Conservation (phyloP, 2,113 vertebrate species). For the Octodon degus region DNA sequence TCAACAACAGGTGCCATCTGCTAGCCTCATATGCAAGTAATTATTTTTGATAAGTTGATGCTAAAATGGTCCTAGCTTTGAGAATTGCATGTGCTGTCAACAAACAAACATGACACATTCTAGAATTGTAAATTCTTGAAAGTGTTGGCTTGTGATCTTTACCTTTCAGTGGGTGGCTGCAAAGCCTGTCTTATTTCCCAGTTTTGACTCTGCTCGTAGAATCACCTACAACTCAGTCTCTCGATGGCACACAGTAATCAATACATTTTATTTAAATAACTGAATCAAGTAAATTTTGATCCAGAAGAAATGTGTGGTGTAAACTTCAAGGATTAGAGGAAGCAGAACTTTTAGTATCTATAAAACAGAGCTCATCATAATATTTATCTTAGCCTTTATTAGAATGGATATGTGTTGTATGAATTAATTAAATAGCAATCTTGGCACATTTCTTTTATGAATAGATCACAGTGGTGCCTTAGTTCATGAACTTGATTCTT, state of each 20-base stretch:
- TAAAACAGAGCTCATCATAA: not conserved
- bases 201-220: slow-evolving; percentile 39
- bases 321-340: not conserved
- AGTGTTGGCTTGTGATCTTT: slow-evolving; percentile 36
- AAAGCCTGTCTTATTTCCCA: not conserved
- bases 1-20: slow-evolving; percentile 61
- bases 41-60: slow-evolving; percentile 68
- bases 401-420: not conserved
- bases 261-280: slow-evolving; percentile 38
- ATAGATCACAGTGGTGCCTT: not conserved
- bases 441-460: not conserved
- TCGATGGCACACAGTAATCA: not conserved
- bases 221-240: not conserved
- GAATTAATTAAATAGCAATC: not conserved
- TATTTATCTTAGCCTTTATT: not conserved
- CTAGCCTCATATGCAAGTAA: slow-evolving; percentile 60
- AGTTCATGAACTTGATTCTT: not conserved
- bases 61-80: slow-evolving; percentile 52
- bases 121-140: slow-evolving; percentile 26
- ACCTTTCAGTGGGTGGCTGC: not conserved
- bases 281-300: slow-evolving; percentile 35
- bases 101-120: slow-evolving; percentile 38
- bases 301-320: not conserved
- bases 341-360: slow-evolving; percentile 5
- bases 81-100: slow-evolving; percentile 24